Evolutionary conservation across 2,113 vertebrate species (phyloP).

Genomic region (Tychaedon coryphoeus): DNA sequence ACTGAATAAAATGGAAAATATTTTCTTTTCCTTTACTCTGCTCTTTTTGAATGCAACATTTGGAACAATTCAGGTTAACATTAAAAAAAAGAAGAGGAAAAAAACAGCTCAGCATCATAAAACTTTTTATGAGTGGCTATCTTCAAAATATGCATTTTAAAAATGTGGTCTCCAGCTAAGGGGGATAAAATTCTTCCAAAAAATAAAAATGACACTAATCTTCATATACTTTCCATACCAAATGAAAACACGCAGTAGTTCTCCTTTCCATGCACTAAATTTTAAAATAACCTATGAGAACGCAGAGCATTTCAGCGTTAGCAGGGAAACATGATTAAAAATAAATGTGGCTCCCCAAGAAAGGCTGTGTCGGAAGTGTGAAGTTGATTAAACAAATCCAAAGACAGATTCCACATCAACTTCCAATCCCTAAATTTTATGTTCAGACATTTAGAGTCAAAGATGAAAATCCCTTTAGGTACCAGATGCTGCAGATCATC

Average conservation of each 20-base stretch:
- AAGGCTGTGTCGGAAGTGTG: slow-evolving; percentile 63
- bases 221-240: background rate
- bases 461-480: slow-evolving; percentile 91
- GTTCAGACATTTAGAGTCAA: slow-evolving; percentile 80
- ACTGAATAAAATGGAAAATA: slow-evolving; percentile 47
- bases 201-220: slow-evolving; percentile 38
- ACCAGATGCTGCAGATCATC: slow-evolving; percentile 86
- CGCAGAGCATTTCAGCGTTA: background rate
- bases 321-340: slow-evolving; percentile 63
- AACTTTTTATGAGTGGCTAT: slow-evolving; percentile 67
- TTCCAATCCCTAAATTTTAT: slow-evolving; percentile 77
- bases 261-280: background rate
- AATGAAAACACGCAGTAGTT: background rate
- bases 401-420: slow-evolving; percentile 69
- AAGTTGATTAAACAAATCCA: slow-evolving; percentile 76
- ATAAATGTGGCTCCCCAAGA: slow-evolving; percentile 56
- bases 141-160: slow-evolving; percentile 28
- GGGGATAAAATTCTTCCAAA: background rate
- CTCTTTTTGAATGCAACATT: slow-evolving; percentile 19
- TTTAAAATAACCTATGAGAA: slow-evolving; percentile 50
- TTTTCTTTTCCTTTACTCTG: slow-evolving; percentile 33
- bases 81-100: background rate
- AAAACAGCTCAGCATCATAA: slow-evolving; percentile 10
- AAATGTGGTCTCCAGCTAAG: background rate
- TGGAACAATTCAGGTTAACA: slow-evolving; percentile 49